These are phyloP conservation scores for Athene cunicularia DNA, from an alignment of 2,113 vertebrate species.

Conservation along the genomic window DNA sequence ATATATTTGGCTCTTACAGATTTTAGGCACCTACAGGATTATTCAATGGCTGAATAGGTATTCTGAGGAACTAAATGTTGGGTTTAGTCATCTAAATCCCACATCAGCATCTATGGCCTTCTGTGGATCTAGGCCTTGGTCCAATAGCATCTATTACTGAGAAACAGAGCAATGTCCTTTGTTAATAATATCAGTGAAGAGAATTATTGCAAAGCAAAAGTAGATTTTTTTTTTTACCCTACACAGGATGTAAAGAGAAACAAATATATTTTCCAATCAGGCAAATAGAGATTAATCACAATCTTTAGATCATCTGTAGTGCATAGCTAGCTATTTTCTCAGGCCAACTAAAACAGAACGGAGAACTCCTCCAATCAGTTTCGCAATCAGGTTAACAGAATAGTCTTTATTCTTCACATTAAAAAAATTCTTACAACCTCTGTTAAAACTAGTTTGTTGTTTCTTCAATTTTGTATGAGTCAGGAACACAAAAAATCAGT, in stretches of 20 bases:
- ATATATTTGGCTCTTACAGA: background rate
- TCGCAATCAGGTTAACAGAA: conserved; percentile 18
- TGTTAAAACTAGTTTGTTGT: conserved; percentile 41
- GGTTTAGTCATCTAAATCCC: background rate
- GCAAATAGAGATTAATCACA: background rate
- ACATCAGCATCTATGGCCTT: background rate
- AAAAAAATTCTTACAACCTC: conserved; percentile 24
- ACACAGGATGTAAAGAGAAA: background rate
- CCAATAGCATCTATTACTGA: background rate
- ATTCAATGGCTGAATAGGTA: background rate
- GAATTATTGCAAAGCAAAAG: background rate
- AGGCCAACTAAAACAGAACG: conserved; percentile 26
- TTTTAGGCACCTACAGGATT: background rate
- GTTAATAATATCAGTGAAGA: background rate
- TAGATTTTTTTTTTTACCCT: background rate
- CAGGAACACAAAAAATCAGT: conserved; percentile 21
- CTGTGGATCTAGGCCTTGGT: background rate
- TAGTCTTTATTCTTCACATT: background rate
- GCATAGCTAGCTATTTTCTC: background rate
- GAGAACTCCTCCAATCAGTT: conserved; percentile 8
- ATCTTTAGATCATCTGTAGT: background rate
- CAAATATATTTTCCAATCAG: background rate
- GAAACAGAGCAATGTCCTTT: background rate
- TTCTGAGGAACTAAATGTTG: background rate
- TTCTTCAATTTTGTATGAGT: conserved; percentile 35